Evolutionary conservation across 2,113 vertebrate species (phyloP), one percentile per base, ranked within the genome.

Genomic region (Aix galericulata): DNA sequence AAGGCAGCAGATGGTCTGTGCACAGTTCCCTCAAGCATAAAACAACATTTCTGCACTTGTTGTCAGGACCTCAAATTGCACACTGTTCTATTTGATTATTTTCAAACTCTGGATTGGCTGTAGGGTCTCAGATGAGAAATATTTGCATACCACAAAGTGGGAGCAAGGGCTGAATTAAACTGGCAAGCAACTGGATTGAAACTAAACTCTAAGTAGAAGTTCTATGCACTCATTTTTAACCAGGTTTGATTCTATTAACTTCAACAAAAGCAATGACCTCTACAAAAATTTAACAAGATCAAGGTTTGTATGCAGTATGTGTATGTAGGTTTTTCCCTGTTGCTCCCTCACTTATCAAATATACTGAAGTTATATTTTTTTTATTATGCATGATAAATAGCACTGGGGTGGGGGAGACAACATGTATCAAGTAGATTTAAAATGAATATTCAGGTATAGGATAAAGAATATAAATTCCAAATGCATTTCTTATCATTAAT

Each of bases 1-100:
- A 32, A 76, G 62, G 92, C 69, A 96, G 93, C 97, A 98, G 97
- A 97, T 97, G 97, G 97, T 97, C 82, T 90, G 52, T 88, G 97
- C 81, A 81, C 75, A 67, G 91, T 62, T 97, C 95, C 97, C 96
- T 97, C 83, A 96, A 97, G 97, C 97, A 96, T 90, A 94, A 97
- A 97, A 89, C 97, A 97, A 68, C 93, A 92, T 96, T 97, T 95
- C 93, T 96, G 80, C 88, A 69, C 91, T 92, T 94, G 84, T 94
- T 96, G 80, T 97, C 91, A 94, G 90, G 95, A 97, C 94, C 97
- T 98, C 96, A 95, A 96, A 94, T 95, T 94, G 89, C 89, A 97
- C 90, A 87, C 81, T 96, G 93, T 86, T 98, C 72, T 94, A 25
- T 97, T 87, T 93, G 95, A 97, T 98, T 97, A 96, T 96, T 97